Percentiles rank a stretch among this genome's conserved stretches.
Evolutionary conservation across 1,140 invertebrate genomes (phyloP).

Genomic region (Protaetia brevitarsis): DNA sequence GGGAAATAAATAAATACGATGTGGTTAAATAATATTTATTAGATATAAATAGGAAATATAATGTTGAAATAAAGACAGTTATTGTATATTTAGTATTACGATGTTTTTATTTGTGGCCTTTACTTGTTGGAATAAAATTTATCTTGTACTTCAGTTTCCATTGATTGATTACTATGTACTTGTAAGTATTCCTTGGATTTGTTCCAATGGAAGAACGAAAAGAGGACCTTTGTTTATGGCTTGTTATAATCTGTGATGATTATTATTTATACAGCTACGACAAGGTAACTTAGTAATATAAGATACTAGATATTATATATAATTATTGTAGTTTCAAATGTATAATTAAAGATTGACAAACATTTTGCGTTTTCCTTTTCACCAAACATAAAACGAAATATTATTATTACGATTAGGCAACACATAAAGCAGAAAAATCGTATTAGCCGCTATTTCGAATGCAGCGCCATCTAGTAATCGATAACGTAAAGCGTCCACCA

Average conservation of each 20-base stretch:
- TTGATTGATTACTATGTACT: neutral
- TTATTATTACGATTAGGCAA: neutral
- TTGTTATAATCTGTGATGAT: slow-evolving; percentile 42
- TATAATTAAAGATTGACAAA: slow-evolving; percentile 32
- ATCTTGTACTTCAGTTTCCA: neutral
- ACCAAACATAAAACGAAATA: neutral
- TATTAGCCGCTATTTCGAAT: too few species aligned
- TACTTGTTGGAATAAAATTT: neutral
- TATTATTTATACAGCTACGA: slow-evolving; percentile 40
- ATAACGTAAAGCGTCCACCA: too few species aligned
- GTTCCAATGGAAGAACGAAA: neutral
- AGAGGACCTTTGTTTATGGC: slow-evolving; percentile 32
- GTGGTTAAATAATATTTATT: too few species aligned
- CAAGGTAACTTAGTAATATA: slow-evolving; percentile 35
- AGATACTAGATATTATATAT: slow-evolving; percentile 27
- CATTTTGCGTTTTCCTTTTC: neutral
- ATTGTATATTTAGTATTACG: neutral
- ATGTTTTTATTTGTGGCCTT: neutral
- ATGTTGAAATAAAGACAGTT: neutral
- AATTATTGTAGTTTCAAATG: slow-evolving; percentile 37
- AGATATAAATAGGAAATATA: neutral
- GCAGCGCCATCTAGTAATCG: too few species aligned
- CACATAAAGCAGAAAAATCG: neutral
- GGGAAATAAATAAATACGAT: too few species aligned
- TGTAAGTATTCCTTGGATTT: neutral